Base-by-base conservation (phyloP, 1,140 invertebrate species). In the Zaprionus taronus region DNA sequence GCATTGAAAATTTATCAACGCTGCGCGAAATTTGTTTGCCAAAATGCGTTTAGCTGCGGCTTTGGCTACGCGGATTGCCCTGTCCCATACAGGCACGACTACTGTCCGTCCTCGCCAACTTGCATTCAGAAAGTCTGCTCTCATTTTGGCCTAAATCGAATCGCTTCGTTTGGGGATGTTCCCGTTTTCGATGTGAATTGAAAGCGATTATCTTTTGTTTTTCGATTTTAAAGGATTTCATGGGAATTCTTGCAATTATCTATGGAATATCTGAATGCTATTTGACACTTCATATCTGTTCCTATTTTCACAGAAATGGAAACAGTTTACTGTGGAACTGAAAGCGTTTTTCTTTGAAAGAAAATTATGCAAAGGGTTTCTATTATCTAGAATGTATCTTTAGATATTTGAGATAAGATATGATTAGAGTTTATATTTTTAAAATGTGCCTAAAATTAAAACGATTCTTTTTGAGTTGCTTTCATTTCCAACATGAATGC, bases 1-100 rank as follows among this genome's bases (percentile, higher is more conserved):
- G 74, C 66, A 77, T 73, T 64, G 72, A 72, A 74, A 77, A 75
- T 84, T 69, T 80, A 75, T 83, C 66, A 79, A 49, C 51, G 51
- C 66, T 26, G 26, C 6, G 58, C 49, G 65, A 55, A 71, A 44
- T 74, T 55, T 74, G 69, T 80, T 74, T 75, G 60, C 12, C 12
- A 53, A 76, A 80, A 80, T 72, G 64, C 77, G 65, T 80, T 86
- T 80, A 72, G 41, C 58, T 60, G 28, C 51, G 44, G 64, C 53
- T 74, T 79, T 71, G 14, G 60, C 36, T 1, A n/a, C 22, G 34
- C 20, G 17, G 49, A 5, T 47, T 15, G 70, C 70, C 15, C 63
- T 49, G 38, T 15, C n/a, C 11, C 22, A 34, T 49, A 22, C 15
- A 44, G 28, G 1, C 28, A 17, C 57, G 9, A 9, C 31, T 38